A percentile compares a stretch with the other conserved stretches of the same genome.
phyloP scores from a whole-genome alignment of 2,888 invertebrate genomes.

The Heterodera filipjevi region DNA sequence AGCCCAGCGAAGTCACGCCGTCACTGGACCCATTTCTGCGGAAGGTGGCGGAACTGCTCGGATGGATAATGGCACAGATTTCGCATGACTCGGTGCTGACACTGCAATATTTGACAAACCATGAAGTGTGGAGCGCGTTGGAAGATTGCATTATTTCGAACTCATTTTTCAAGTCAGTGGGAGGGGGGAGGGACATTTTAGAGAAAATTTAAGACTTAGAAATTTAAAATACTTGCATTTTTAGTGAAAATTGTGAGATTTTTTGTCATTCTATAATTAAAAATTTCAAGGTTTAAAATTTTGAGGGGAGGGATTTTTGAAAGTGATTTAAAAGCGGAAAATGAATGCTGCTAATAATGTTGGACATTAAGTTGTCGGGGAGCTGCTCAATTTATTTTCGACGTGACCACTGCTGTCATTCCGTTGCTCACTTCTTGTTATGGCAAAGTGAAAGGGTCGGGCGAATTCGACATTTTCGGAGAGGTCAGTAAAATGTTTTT shows the following conservation, averaged over 20 bases:
- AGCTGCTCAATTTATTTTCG: slow-evolving; percentile 46
- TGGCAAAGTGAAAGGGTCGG: slow-evolving; percentile 31
- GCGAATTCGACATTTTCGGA: slow-evolving; percentile 36
- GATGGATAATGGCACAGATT: slow-evolving; percentile 39
- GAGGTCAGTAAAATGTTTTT: too few relatives aligned
- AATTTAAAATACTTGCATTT: too few relatives aligned
- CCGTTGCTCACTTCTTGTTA: slow-evolving; percentile 42
- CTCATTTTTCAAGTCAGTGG: slow-evolving; percentile 42
- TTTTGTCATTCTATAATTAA: too few relatives aligned
- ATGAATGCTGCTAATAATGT: too few relatives aligned
- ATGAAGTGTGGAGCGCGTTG: slow-evolving; percentile 43
- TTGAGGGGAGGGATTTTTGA: too few relatives aligned
- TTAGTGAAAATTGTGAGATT: too few relatives aligned
- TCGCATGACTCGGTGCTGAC: slow-evolving; percentile 42
- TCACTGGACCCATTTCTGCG: slow-evolving; percentile 41
- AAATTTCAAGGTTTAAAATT: too few relatives aligned
- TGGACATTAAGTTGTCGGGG: slow-evolving; percentile 38
- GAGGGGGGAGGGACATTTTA: too few relatives aligned
- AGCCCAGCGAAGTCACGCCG: slow-evolving; percentile 43
- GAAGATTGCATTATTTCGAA: slow-evolving; percentile 33
- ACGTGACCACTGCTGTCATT: slow-evolving; percentile 42
- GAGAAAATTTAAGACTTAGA: too few relatives aligned
- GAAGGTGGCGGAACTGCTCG: slow-evolving; percentile 35
- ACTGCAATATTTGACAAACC: slow-evolving; percentile 42
- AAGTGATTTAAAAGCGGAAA: too few relatives aligned